phyloP scores from a whole-genome alignment of 2,113 vertebrate species.

The Anolis sagrei region DNA sequence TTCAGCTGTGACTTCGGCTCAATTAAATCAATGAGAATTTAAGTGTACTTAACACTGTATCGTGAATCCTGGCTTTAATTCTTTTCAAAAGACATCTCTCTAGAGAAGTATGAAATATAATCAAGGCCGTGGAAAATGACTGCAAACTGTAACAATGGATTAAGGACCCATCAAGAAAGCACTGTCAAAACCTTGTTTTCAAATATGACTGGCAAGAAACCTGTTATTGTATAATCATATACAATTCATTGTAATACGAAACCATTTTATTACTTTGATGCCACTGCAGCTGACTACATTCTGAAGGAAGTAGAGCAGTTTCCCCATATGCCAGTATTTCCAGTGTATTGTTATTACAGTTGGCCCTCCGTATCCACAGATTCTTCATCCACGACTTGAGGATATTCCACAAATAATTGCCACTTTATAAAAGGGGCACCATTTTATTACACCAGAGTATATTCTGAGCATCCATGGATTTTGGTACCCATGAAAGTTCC shows the following conservation, averaged over 20 bases:
- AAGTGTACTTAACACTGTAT: constrained; percentile 6
- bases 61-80: constrained; percentile 14
- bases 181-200: fast-evolving
- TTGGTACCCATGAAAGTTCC: no score
- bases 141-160: constrained; percentile 2
- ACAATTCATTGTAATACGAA: background rate
- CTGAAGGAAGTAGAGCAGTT: background rate
- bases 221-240: background rate
- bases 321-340: background rate
- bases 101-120: constrained; percentile 26
- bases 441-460: no score
- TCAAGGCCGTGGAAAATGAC: background rate
- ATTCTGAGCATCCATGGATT: no score
- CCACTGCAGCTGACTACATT: background rate
- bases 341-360: background rate
- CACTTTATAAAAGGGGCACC: no score
- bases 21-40: background rate
- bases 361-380: no score
- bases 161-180: constrained; percentile 19
- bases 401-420: no score
- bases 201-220: background rate
- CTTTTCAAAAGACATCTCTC: constrained; percentile 24
- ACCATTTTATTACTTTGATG: background rate
- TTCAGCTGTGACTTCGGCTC: constrained; percentile 1
- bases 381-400: no score